Conservation (phyloP, 2,888 invertebrate genomes). For the Drosophila helvetica region DNA sequence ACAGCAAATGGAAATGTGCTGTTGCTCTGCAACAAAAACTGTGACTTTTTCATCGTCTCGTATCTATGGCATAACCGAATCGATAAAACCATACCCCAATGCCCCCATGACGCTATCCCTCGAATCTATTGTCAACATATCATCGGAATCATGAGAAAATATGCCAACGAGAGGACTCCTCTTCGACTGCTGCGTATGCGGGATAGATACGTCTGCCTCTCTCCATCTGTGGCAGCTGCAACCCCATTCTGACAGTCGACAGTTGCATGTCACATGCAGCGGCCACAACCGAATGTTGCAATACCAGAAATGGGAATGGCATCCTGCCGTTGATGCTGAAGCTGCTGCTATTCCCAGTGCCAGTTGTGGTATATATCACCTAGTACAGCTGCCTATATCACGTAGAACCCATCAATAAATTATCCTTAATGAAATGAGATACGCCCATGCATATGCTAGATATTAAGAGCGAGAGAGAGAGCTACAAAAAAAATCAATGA, state of each 20-base stretch:
- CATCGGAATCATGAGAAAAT: neutral
- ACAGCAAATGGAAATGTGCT: conserved; percentile 5
- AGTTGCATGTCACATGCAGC: conserved; percentile 29
- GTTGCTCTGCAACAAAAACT: neutral
- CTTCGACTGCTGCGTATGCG: conserved; percentile 9
- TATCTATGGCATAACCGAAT: neutral
- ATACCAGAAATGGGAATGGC: neutral
- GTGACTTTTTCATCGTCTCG: neutral
- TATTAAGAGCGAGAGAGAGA: neutral
- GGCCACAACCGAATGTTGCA: conserved; percentile 25
- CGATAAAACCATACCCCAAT: neutral
- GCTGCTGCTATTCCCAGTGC: neutral
- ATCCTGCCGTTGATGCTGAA: neutral
- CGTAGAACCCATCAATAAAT: conserved; percentile 9
- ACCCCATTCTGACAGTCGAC: conserved; percentile 16
- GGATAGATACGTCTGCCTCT: neutral
- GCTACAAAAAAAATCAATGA: conserved; percentile 43
- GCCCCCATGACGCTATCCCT: neutral
- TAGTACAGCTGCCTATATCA: neutral
- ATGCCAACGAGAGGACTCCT: neutral
- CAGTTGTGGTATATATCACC: neutral
- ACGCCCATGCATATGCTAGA: neutral
- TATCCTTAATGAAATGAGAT: conserved; percentile 16
- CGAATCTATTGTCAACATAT: neutral
- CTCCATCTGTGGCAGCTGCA: neutral